phyloP scores from a whole-genome alignment of 1,140 invertebrate species.

The Listronotus oregonensis region DNA sequence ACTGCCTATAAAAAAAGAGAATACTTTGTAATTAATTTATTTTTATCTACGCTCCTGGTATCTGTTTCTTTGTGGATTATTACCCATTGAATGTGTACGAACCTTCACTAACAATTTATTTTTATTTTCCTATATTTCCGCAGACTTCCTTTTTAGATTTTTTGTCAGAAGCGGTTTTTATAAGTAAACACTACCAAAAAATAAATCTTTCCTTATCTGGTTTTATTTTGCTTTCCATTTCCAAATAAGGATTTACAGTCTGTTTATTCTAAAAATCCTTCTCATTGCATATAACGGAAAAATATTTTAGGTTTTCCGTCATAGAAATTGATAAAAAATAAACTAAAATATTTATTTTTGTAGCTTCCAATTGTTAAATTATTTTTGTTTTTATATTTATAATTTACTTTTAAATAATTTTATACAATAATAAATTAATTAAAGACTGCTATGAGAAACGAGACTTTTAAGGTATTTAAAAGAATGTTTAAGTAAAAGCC shows the following conservation, averaged over 20 bases:
- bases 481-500: too few species aligned
- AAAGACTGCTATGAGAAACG: too few species aligned
- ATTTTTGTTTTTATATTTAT: too few species aligned
- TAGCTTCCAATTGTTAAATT: too few species aligned
- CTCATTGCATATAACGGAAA: slow-evolving; percentile 12
- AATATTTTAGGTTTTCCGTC: slow-evolving; percentile 16
- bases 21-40: background rate
- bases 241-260: slow-evolving; percentile 13
- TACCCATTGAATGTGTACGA: background rate
- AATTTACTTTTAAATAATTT: too few species aligned
- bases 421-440: too few species aligned
- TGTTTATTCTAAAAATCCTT: slow-evolving; percentile 21
- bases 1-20: too few species aligned
- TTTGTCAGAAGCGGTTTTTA: slow-evolving; percentile 1
- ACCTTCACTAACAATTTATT: slow-evolving; percentile 5
- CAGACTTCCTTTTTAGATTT: slow-evolving; percentile 1
- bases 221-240: slow-evolving; percentile 21
- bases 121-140: slow-evolving; percentile 2
- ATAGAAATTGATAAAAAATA: slow-evolving; percentile 13
- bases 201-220: slow-evolving; percentile 22
- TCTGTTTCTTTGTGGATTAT: background rate
- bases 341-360: too few species aligned
- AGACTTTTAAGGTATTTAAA: too few species aligned
- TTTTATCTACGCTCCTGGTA: background rate
- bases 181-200: slow-evolving; percentile 21